Conservation (phyloP, 2,113 vertebrate species). For the Pachycephala philippinensis region DNA sequence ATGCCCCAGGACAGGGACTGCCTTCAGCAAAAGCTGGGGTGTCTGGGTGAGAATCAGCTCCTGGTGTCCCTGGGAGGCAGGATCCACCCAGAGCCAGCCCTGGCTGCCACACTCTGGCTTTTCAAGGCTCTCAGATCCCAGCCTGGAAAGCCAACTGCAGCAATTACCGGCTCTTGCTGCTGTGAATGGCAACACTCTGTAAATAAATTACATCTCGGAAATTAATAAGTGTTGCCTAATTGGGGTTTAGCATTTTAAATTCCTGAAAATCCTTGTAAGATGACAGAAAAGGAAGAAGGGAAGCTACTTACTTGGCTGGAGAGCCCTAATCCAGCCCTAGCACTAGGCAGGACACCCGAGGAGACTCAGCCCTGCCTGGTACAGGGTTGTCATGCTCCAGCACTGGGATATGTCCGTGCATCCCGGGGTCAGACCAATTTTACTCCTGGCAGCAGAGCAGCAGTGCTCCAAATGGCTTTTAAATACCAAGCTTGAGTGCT, state of each 20-base stretch:
- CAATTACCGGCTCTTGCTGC: neutral
- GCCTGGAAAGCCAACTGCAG: neutral
- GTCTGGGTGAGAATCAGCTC: neutral
- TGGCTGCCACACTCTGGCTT: neutral
- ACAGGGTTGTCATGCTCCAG: neutral
- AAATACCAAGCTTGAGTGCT: neutral
- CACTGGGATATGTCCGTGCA: fast-evolving
- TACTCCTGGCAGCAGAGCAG: neutral
- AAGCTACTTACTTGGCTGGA: neutral
- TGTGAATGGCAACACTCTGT: neutral
- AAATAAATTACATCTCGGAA: neutral
- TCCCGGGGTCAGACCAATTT: neutral
- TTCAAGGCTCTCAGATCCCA: neutral
- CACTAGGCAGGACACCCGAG: neutral
- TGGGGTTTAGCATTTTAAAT: neutral
- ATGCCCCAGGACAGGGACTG: neutral
- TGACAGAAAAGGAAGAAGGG: neutral
- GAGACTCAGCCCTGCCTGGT: neutral
- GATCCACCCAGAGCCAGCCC: neutral
- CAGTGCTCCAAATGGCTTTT: neutral
- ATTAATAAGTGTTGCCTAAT: neutral
- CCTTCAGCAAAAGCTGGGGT: neutral
- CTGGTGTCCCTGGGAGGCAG: fast-evolving
- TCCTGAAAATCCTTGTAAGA: neutral
- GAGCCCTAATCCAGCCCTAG: neutral